A percentile compares a stretch with the other conserved stretches of the same genome.
These are phyloP conservation scores for Coecobrya sp. DNA, from an alignment of 2,888 invertebrate species.

Conservation along the genomic window DNA sequence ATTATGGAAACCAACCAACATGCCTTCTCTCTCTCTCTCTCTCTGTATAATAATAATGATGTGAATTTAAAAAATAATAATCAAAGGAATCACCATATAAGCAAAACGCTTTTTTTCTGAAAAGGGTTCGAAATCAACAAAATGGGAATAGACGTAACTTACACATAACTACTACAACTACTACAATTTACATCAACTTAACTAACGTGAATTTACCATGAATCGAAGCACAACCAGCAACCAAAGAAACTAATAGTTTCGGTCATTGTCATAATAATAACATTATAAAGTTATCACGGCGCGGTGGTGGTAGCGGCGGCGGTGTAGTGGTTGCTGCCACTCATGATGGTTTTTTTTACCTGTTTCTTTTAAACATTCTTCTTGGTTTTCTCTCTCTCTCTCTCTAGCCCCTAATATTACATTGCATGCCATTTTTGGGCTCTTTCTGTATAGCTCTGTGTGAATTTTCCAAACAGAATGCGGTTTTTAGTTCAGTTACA, in stretches of 20 bases:
- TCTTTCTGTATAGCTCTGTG: slow-evolving; percentile 46
- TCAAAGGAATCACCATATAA: not conserved
- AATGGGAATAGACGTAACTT: not conserved
- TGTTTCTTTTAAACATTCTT: slow-evolving; percentile 43
- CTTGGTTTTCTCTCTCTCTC: slow-evolving; percentile 56
- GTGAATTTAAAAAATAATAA: slow-evolving; percentile 28
- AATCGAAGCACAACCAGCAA: slow-evolving; percentile 12
- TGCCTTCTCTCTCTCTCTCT: not conserved
- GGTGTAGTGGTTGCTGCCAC: slow-evolving; percentile 13
- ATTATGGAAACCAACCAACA: slow-evolving; percentile 13
- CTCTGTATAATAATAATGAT: slow-evolving; percentile 20
- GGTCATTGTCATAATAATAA: slow-evolving; percentile 27
- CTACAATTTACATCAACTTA: not conserved
- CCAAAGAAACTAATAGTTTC: slow-evolving; percentile 8
- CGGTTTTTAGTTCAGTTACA: slow-evolving; percentile 78
- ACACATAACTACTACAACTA: no score
- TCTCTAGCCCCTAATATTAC: not conserved
- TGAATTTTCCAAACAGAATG: slow-evolving; percentile 73
- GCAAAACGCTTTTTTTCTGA: not conserved
- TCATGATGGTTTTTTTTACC: slow-evolving; percentile 47
- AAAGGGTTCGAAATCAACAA: slow-evolving; percentile 1
- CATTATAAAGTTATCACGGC: slow-evolving; percentile 10
- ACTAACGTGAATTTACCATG: not conserved
- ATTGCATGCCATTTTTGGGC: slow-evolving; percentile 22
- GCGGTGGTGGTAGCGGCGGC: not conserved